Evolutionary conservation across 2,113 vertebrate genomes (phyloP).

Genomic region (Podarcis raffonei): DNA sequence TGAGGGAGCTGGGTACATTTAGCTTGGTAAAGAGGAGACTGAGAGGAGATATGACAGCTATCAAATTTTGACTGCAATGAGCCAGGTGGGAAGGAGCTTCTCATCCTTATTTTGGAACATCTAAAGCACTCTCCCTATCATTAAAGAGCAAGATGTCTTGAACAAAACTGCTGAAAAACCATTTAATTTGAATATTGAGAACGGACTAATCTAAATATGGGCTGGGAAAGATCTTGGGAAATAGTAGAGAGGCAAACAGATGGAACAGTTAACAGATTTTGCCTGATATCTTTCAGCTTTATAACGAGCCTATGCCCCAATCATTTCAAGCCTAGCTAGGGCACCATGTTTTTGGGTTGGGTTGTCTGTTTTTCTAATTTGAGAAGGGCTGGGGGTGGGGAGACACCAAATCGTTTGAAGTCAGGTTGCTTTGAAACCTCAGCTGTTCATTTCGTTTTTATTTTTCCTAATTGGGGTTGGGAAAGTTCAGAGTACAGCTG

Average conservation of each 20-base stretch:
- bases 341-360: neutral
- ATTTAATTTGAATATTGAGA: neutral
- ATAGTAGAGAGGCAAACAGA: neutral
- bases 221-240: neutral
- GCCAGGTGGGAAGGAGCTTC: neutral
- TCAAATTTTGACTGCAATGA: neutral
- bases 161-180: neutral
- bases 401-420: neutral
- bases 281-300: neutral
- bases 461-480: conserved; percentile 46
- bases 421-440: conserved; percentile 50
- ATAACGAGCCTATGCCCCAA: neutral
- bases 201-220: neutral
- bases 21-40: too few species aligned
- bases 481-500: conserved; percentile 52
- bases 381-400: neutral
- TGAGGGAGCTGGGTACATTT: too few species aligned
- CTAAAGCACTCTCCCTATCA: neutral
- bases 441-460: conserved; percentile 65
- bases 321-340: neutral
- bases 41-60: too few species aligned
- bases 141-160: neutral
- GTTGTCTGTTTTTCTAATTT: neutral
- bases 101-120: neutral
- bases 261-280: neutral